Evolutionary conservation across 2,113 vertebrate species (phyloP).

Genomic region (Pteropus alecto): DNA sequence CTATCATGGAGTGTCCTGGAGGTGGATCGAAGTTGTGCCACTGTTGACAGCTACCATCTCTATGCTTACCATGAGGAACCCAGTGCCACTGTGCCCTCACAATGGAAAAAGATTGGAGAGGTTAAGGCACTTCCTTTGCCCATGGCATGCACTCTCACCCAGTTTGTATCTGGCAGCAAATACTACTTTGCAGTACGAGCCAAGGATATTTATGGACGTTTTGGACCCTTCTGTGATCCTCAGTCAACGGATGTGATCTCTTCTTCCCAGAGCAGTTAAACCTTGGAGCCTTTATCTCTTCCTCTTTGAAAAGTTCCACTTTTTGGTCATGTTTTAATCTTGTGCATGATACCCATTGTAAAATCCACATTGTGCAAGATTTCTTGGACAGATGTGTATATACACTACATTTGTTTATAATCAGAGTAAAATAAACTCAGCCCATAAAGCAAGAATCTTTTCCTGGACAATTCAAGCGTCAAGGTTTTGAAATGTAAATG

Average conservation of each 20-base stretch:
- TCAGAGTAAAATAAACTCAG: slow-evolving; percentile 81
- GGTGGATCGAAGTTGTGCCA: slow-evolving; percentile 92
- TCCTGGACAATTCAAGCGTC: slow-evolving; percentile 77
- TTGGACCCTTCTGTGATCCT: slow-evolving; percentile 97
- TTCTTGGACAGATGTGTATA: slow-evolving; percentile 78
- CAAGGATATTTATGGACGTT: slow-evolving; percentile 97
- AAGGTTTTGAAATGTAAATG: slow-evolving; percentile 65
- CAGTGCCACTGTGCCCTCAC: slow-evolving; percentile 85
- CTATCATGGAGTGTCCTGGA: slow-evolving; percentile 97
- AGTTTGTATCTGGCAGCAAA: slow-evolving; percentile 97
- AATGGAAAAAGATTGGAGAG: slow-evolving; percentile 99
- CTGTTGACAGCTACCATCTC: slow-evolving; percentile 97
- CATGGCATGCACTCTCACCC: slow-evolving; percentile 99
- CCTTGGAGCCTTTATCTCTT: slow-evolving; percentile 75
- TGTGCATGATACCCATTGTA: slow-evolving; percentile 84
- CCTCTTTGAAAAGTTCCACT: slow-evolving; percentile 65
- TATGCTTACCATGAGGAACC: slow-evolving; percentile 93
- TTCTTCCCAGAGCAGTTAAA: slow-evolving; percentile 87
- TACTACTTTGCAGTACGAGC: slow-evolving; percentile 98
- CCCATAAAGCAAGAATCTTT: slow-evolving; percentile 79
- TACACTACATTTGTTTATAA: slow-evolving; percentile 84
- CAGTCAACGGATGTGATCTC: slow-evolving; percentile 97
- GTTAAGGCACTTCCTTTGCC: slow-evolving; percentile 97
- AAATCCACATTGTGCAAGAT: slow-evolving; percentile 81
- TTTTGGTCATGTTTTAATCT: slow-evolving; percentile 79